These are phyloP conservation scores for Eupithecia exiguata DNA, from an alignment of 2,888 invertebrate species.

Conservation along the genomic window DNA sequence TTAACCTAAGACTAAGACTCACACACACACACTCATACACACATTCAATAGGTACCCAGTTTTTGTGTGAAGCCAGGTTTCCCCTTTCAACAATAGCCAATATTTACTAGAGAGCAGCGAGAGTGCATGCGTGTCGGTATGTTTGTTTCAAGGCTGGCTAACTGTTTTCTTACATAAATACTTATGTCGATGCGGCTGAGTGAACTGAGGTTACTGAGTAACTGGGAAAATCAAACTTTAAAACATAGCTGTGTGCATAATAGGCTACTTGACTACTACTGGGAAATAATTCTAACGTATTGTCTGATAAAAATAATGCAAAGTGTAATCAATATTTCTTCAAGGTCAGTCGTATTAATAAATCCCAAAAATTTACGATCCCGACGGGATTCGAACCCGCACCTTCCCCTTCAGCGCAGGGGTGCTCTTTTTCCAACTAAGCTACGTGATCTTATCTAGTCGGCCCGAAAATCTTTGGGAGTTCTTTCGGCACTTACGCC, in stretches of 20 bases:
- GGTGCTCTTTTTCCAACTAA: too few species aligned
- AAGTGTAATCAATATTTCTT: too few species aligned
- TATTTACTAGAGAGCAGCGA: constrained; percentile 54
- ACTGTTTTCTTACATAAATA: constrained; percentile 15
- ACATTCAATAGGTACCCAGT: constrained; percentile 17
- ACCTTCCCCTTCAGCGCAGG: too few species aligned
- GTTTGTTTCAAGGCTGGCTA: constrained; percentile 16
- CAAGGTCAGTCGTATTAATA: too few species aligned
- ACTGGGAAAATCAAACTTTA: constrained; percentile 1
- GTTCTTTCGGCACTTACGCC: too few species aligned
- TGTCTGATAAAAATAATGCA: too few species aligned
- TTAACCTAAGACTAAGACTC: background rate
- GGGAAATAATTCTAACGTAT: too few species aligned
- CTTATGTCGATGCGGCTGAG: background rate
- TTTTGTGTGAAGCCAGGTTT: constrained; percentile 53
- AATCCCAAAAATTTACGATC: too few species aligned
- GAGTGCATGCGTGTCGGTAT: constrained; percentile 31
- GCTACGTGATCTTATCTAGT: too few species aligned
- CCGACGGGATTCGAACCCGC: too few species aligned
- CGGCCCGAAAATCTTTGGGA: too few species aligned
- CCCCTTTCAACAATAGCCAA: constrained; percentile 67
- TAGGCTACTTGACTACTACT: too few species aligned
- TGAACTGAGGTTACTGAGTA: background rate
- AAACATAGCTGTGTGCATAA: background rate
- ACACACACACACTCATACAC: background rate